phyloP scores from a whole-genome alignment of 2,113 vertebrate genomes.

The Bos taurus region DNA sequence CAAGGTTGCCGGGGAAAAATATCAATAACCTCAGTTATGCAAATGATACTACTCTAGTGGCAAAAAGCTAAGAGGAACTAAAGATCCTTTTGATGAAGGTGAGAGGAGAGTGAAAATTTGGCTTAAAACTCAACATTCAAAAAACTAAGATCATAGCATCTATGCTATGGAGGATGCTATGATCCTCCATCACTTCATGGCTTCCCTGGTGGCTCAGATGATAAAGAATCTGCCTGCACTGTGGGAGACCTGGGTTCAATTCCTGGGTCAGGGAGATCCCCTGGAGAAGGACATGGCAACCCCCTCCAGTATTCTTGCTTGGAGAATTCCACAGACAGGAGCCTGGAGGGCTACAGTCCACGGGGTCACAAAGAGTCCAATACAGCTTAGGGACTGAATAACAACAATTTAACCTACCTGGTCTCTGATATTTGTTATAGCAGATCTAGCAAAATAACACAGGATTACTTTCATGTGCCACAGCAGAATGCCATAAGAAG shows the following conservation, averaged over 20 bases:
- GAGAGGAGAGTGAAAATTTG: neutral
- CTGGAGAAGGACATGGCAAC: neutral
- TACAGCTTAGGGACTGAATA: neutral
- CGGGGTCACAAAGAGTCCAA: rapidly evolving
- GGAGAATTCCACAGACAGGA: neutral
- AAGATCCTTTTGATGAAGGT: neutral
- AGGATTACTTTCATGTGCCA: neutral
- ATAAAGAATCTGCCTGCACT: neutral
- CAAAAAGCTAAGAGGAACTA: neutral
- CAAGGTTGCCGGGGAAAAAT: neutral
- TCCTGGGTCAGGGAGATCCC: neutral
- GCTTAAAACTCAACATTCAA: neutral
- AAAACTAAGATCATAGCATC: neutral
- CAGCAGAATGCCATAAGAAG: neutral
- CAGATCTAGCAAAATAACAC: neutral
- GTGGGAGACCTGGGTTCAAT: neutral
- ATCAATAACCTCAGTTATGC: neutral
- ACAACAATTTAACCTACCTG: neutral
- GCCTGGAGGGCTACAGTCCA: neutral
- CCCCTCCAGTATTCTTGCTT: neutral
- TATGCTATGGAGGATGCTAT: neutral
- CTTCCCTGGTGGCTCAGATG: neutral
- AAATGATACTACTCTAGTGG: neutral
- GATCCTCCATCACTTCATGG: neutral
- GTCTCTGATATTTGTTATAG: neutral